phyloP scores from a whole-genome alignment of 2,113 vertebrate genomes.

The Globicephala melas region DNA sequence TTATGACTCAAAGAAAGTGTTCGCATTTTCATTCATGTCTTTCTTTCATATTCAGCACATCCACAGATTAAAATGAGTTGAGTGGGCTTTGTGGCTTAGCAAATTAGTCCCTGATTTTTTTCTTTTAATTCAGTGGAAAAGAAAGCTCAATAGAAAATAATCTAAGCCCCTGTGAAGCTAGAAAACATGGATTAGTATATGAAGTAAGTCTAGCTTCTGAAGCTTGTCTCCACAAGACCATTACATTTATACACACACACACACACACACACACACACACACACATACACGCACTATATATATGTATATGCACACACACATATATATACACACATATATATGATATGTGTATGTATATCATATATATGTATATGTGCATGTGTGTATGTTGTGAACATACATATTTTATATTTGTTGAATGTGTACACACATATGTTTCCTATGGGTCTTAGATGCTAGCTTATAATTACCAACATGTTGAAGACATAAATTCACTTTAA shows the following conservation, averaged over 20 bases:
- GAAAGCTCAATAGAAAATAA: slow-evolving; percentile 69
- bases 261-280: not conserved
- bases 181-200: slow-evolving; percentile 46
- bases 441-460: not conserved
- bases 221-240: slow-evolving; percentile 34
- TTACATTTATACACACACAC: not conserved
- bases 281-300: not conserved
- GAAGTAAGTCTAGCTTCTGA: slow-evolving; percentile 44
- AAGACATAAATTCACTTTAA: slow-evolving; percentile 26
- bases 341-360: too few relatives aligned
- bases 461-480: slow-evolving; percentile 4
- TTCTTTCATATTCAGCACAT: slow-evolving; percentile 52
- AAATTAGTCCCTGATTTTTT: slow-evolving; percentile 61
- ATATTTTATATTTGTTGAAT: not conserved
- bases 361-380: too few relatives aligned
- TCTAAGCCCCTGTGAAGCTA: slow-evolving; percentile 48
- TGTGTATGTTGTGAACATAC: not conserved
- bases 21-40: slow-evolving; percentile 39
- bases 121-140: slow-evolving; percentile 53
- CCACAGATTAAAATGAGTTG: slow-evolving; percentile 57
- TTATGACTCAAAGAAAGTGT: slow-evolving; percentile 40
- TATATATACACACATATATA: not conserved
- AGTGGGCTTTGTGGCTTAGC: slow-evolving; percentile 55
- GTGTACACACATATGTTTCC: not conserved
- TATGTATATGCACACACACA: not conserved